These are phyloP conservation scores for Montipora capricornis DNA, from an alignment of 64 coral and sea anemone genomes.

Conservation along the genomic window DNA sequence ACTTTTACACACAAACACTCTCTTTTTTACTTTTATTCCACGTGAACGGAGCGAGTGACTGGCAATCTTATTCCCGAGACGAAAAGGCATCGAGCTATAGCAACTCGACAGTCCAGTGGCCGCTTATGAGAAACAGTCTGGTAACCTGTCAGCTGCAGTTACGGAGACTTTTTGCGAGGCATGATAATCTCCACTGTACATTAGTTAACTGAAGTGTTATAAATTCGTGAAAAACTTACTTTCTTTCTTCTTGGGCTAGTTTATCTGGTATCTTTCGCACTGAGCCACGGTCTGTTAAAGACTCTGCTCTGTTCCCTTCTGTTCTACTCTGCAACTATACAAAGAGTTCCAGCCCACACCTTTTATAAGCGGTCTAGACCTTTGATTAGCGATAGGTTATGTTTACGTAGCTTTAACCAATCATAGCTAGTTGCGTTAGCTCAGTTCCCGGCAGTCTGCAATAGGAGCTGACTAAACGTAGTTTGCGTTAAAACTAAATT, in stretches of 20 bases:
- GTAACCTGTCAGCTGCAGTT: not conserved
- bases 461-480: not conserved
- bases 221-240: not conserved
- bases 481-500: not conserved
- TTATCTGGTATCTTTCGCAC: not conserved
- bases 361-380: not conserved
- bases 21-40: no score
- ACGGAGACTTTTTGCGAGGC: not conserved
- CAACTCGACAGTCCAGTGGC: not conserved
- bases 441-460: not conserved
- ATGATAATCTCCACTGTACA: not conserved
- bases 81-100: no score
- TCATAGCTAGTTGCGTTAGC: not conserved
- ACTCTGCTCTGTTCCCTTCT: not conserved
- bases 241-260: not conserved
- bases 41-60: no score
- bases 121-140: not conserved
- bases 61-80: no score
- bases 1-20: no score
- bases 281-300: not conserved
- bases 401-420: not conserved
- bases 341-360: not conserved
- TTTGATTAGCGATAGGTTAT: not conserved
- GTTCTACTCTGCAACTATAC: not conserved
- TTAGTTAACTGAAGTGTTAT: not conserved